Conservation (phyloP, 2,113 vertebrate species). For the Tragelaphus scriptus region DNA sequence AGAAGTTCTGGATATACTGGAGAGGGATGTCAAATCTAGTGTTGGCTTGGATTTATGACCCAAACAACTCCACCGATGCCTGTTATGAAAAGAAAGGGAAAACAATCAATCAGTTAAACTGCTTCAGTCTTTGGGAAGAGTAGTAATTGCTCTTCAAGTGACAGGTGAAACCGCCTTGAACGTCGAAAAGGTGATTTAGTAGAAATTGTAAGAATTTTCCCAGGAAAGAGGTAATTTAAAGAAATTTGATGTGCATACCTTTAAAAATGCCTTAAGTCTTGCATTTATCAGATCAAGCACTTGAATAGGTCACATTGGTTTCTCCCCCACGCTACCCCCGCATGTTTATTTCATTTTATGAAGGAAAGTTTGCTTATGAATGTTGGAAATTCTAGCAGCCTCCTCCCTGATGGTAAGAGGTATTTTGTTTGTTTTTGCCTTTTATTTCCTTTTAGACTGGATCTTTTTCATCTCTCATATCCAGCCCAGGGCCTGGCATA, state of each 20-base stretch:
- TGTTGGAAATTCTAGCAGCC: not conserved
- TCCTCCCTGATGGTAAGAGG: not conserved
- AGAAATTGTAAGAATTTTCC: not conserved
- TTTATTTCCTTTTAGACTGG: not conserved
- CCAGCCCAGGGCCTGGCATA: not conserved
- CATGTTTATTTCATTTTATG: not conserved
- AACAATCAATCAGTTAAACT: not conserved
- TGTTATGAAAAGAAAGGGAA: not conserved
- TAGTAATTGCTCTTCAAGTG: slow-evolving; percentile 5
- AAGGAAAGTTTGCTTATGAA: not conserved
- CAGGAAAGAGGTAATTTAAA: not conserved
- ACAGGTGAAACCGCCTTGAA: not conserved
- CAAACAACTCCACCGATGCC: not conserved
- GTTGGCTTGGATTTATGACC: not conserved
- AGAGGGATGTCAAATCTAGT: not conserved
- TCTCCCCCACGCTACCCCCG: not conserved
- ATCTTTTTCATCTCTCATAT: not conserved
- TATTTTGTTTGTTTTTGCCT: not conserved
- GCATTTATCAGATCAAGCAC: not conserved
- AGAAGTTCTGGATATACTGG: not conserved
- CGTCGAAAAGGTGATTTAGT: not conserved
- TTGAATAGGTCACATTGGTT: not conserved
- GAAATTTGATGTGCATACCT: not conserved
- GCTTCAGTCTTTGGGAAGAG: not conserved
- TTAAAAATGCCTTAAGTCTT: not conserved